These are phyloP conservation scores for Atta texana DNA, from an alignment of 1,140 invertebrate species.

Conservation along the genomic window DNA sequence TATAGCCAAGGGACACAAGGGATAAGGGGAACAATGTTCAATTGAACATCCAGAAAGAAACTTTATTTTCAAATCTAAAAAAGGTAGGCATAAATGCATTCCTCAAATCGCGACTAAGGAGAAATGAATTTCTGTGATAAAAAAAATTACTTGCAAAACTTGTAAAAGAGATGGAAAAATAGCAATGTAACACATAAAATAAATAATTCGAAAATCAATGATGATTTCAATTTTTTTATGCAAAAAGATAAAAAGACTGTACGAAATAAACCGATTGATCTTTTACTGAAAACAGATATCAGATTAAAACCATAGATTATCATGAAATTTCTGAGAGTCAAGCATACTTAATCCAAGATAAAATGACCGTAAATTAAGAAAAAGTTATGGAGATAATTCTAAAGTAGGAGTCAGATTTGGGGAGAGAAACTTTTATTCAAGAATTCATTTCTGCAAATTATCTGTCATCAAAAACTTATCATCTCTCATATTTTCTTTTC, in stretches of 20 bases:
- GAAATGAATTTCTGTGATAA: neutral
- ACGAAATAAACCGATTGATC: neutral
- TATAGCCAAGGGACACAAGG: slow-evolving; percentile 21
- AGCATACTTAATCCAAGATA: neutral
- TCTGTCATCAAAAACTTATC: neutral
- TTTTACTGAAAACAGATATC: neutral
- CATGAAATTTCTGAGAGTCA: neutral
- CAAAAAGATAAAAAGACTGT: too few relatives aligned
- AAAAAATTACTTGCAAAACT: neutral
- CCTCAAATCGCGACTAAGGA: neutral
- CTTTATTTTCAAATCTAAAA: slow-evolving; percentile 14
- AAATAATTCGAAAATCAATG: neutral
- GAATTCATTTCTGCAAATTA: slow-evolving; percentile 15
- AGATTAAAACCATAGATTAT: neutral
- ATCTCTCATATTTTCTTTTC: neutral
- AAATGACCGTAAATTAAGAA: slow-evolving; percentile 29
- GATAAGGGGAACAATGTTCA: slow-evolving; percentile 7
- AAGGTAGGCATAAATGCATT: neutral
- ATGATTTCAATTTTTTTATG: neutral
- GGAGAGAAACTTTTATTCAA: neutral
- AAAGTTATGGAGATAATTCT: slow-evolving; percentile 3
- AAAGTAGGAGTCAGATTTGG: neutral
- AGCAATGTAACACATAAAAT: neutral
- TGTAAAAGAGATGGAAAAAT: neutral
- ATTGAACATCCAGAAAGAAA: slow-evolving; percentile 3